Percentiles rank a stretch among this genome's conserved stretches.
These are phyloP conservation scores for Aphis craccivora DNA, from an alignment of 1,140 invertebrate genomes.

Conservation along the genomic window DNA sequence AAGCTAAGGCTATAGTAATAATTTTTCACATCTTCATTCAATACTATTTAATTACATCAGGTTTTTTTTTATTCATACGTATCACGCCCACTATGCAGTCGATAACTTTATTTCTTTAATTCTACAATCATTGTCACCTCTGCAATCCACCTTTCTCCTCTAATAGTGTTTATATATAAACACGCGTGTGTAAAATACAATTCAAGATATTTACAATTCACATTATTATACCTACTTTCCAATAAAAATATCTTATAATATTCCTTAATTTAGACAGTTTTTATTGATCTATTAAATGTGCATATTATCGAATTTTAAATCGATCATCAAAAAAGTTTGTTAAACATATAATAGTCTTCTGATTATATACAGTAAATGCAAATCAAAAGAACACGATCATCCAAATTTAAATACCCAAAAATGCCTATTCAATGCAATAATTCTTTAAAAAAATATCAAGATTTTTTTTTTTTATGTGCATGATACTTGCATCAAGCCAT, in stretches of 20 bases:
- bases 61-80: neutral
- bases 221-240: neutral
- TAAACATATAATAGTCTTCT: too few relatives aligned
- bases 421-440: too few relatives aligned
- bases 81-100: neutral
- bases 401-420: too few relatives aligned
- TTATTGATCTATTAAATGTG: too few relatives aligned
- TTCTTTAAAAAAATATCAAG: too few relatives aligned
- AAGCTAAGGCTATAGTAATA: neutral
- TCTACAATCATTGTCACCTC: neutral
- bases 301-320: too few relatives aligned
- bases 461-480: too few relatives aligned
- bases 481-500: too few relatives aligned
- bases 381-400: too few relatives aligned
- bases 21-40: neutral
- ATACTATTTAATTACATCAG: neutral
- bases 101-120: neutral
- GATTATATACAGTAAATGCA: too few relatives aligned
- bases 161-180: neutral
- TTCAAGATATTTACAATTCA: neutral
- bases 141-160: neutral
- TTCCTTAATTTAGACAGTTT: neutral
- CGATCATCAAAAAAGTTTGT: too few relatives aligned
- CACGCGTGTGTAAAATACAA: neutral
- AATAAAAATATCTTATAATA: too few relatives aligned